Percentiles rank a stretch among this genome's conserved stretches.
phyloP scores from a whole-genome alignment of 2,113 vertebrate genomes.

The Climacteris rufus region DNA sequence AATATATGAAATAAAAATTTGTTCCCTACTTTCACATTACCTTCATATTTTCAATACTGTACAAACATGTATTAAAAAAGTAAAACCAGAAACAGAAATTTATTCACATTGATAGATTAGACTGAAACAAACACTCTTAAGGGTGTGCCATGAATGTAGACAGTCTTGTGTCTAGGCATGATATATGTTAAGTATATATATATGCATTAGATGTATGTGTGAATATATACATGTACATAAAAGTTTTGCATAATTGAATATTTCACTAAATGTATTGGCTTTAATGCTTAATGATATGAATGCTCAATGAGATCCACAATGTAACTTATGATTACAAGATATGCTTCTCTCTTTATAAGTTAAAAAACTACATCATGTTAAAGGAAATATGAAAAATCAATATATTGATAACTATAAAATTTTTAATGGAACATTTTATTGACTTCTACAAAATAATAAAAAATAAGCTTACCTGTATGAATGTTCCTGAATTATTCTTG shows the following conservation, averaged over 20 bases:
- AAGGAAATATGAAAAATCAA: neutral
- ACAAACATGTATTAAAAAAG: neutral
- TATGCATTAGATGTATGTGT: neutral
- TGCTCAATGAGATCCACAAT: neutral
- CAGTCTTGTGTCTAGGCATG: neutral
- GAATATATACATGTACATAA: neutral
- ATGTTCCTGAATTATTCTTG: constrained; percentile 71
- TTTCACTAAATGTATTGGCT: neutral
- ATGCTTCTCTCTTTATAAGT: neutral
- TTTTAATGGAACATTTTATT: neutral
- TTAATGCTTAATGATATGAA: neutral
- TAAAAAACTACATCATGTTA: neutral
- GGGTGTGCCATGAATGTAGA: neutral
- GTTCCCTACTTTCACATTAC: neutral
- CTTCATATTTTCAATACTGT: neutral
- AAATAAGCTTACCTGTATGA: constrained; percentile 78
- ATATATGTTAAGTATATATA: neutral
- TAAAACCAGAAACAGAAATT: neutral
- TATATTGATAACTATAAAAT: neutral
- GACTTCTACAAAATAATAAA: neutral
- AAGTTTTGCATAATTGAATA: neutral
- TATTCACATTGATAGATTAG: neutral
- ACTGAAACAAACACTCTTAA: neutral
- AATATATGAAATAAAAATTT: neutral
- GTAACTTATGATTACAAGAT: neutral